Base-by-base conservation (phyloP, 2,888 invertebrate species). In the Automeris io region DNA sequence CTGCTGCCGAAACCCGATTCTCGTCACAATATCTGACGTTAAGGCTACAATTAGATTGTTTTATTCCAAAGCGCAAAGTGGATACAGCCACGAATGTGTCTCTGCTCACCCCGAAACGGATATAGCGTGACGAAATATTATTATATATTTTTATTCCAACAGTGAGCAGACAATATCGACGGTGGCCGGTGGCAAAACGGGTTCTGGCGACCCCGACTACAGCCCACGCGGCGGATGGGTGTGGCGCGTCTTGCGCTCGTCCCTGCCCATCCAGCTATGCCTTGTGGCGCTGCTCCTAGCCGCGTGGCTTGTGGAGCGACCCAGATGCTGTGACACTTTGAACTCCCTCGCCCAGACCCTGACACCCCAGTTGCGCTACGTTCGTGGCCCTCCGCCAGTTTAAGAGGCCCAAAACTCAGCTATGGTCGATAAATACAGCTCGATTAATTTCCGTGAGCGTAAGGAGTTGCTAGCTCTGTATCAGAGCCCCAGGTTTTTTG, bases 301-400 rank as follows among this genome's bases (percentile, higher is more conserved):
- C 18, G 93, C 92, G 8, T 94, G 92, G 76, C 86, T 93, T 24
- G 87, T 93, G 12, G 93, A 93, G 55, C 90, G 92, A 4, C 93
- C 93, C 0, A 89, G 92, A 34, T 94, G 94, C 74, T 94, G 94
- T 75, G 93, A 94, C 66, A 90, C 91, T 39, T 88, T 93, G 58
- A 93, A 94, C 80, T 93, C 92, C 39, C 89, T 93, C 47, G 91
- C 91, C 36, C 88, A 93, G 57, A 92, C 92, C 0, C 77, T 95
- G 25, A 91, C 92, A n/a, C 94, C 95, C 3, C 93, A 94, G 60
- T 83, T 95, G 40, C 91, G 92, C 54, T 95, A 95, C 70, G 90
- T 94, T n/a, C 90, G 92, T 43, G 94, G 94, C 46, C 94, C 94
- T 7, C 95, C 94, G 12, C 95, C 95, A 5, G 90, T 93, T 51